A percentile compares a stretch with the other conserved stretches of the same genome.
phyloP scores from a whole-genome alignment of 2,113 vertebrate species.

The Echinops telfairi region DNA sequence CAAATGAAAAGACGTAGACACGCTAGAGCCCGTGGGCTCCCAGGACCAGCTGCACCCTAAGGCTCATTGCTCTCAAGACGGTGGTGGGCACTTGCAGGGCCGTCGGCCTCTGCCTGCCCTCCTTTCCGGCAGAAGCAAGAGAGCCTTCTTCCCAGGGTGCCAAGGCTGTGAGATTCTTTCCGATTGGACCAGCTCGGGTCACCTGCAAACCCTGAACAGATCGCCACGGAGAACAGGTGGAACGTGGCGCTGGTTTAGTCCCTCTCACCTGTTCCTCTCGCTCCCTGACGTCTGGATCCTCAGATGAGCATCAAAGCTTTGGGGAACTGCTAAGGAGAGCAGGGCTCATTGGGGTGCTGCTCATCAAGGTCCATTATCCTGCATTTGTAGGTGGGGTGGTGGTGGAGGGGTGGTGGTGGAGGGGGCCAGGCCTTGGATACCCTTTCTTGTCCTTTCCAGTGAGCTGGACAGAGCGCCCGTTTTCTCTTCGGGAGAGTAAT shows the following conservation, averaged over 20 bases:
- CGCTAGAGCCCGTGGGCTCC: too few species aligned
- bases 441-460: background rate
- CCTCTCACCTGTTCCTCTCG: background rate
- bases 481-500: background rate
- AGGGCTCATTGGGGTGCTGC: fast-evolving
- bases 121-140: background rate
- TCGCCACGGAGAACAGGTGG: background rate
- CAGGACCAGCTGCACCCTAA: too few species aligned
- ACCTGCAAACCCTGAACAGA: background rate
- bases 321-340: background rate
- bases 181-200: background rate
- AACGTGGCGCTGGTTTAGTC: fast-evolving
- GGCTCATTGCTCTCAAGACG: background rate
- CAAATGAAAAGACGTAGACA: too few species aligned
- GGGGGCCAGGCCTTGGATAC: background rate
- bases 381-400: background rate
- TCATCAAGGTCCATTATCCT: background rate
- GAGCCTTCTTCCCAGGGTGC: background rate
- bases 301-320: background rate
- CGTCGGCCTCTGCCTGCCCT: background rate
- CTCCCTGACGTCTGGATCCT: background rate
- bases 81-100: background rate
- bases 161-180: background rate
- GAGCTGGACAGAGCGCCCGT: background rate
- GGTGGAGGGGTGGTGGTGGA: background rate